Percentiles rank a stretch among this genome's conserved stretches.
Evolutionary conservation across 2,888 invertebrate species (phyloP).

Genomic region (Morpho deidamia): DNA sequence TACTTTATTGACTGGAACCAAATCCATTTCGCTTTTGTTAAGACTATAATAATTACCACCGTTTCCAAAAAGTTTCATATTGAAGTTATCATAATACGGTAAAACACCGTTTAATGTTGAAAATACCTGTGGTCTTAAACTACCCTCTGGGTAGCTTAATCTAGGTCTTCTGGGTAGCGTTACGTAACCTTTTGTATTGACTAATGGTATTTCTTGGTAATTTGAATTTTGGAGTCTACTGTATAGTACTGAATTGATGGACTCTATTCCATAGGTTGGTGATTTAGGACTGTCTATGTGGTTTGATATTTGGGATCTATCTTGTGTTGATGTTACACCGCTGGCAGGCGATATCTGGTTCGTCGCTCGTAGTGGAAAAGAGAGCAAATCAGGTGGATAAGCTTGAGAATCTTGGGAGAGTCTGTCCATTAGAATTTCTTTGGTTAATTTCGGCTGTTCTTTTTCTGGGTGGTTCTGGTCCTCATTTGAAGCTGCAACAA

Average conservation of each 20-base stretch:
- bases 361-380: conserved; percentile 81
- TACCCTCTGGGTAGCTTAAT: conserved; percentile 79
- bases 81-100: conserved; percentile 87
- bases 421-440: conserved; percentile 66
- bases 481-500: conserved; percentile 71
- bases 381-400: conserved; percentile 89
- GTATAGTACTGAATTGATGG: conserved; percentile 48
- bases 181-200: conserved; percentile 87
- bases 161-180: conserved; percentile 90
- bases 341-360: conserved; percentile 73
- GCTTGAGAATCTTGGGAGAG: conserved; percentile 76
- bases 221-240: conserved; percentile 80
- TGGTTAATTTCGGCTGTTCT: conserved; percentile 72
- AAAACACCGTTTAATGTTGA: conserved; percentile 68
- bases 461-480: conserved; percentile 81
- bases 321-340: conserved; percentile 33
- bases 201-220: conserved; percentile 75
- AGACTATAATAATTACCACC: conserved; percentile 87
- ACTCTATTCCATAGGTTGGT: conserved; percentile 51
- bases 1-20: conserved; percentile 72
- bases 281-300: conserved; percentile 56
- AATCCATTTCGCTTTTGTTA: conserved; percentile 82
- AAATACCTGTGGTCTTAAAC: conserved; percentile 62
- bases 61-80: conserved; percentile 89
- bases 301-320: conserved; percentile 28